These are phyloP conservation scores for Sebastes wilsoni DNA, from an alignment of 2,797 vertebrate species.

Conservation along the genomic window DNA sequence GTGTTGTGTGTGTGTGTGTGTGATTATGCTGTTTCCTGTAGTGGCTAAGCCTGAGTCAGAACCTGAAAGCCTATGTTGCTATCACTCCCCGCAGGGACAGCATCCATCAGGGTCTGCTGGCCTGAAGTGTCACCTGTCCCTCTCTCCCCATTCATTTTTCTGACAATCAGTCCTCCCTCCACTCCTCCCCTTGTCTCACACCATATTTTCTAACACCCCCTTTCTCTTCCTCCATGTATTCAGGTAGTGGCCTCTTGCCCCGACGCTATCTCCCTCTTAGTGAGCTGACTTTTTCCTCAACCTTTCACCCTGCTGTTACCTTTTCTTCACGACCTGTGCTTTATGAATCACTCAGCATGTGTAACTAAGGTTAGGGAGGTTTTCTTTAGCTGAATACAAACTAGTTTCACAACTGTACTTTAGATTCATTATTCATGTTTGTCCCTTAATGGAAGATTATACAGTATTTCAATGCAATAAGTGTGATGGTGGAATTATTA, in stretches of 20 bases:
- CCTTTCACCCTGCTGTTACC: background rate
- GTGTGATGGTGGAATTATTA: background rate
- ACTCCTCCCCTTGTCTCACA: slow-evolving; percentile 6
- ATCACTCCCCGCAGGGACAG: slow-evolving; percentile 62
- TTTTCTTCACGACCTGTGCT: background rate
- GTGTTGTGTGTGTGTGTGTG: background rate
- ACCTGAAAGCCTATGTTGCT: slow-evolving; percentile 48
- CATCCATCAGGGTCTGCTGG: slow-evolving; percentile 63
- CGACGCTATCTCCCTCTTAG: background rate
- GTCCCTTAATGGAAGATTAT: background rate
- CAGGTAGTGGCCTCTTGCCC: slow-evolving; percentile 10
- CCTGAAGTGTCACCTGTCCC: slow-evolving; percentile 54
- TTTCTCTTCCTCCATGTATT: slow-evolving; percentile 11
- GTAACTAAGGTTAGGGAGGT: background rate
- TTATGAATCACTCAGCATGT: background rate
- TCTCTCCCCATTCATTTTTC: slow-evolving; percentile 53
- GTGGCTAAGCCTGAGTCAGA: slow-evolving; percentile 55
- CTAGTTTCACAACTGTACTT: background rate
- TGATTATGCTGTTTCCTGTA: slow-evolving; percentile 47
- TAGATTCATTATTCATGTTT: background rate
- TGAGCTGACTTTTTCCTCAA: slow-evolving; percentile 3
- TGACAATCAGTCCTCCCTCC: slow-evolving; percentile 41
- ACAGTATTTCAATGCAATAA: background rate
- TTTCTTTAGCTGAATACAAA: background rate
- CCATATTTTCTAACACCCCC: slow-evolving; percentile 10